Conservation (phyloP, 1,140 invertebrate species). For the Drosophila tsacasi region DNA sequence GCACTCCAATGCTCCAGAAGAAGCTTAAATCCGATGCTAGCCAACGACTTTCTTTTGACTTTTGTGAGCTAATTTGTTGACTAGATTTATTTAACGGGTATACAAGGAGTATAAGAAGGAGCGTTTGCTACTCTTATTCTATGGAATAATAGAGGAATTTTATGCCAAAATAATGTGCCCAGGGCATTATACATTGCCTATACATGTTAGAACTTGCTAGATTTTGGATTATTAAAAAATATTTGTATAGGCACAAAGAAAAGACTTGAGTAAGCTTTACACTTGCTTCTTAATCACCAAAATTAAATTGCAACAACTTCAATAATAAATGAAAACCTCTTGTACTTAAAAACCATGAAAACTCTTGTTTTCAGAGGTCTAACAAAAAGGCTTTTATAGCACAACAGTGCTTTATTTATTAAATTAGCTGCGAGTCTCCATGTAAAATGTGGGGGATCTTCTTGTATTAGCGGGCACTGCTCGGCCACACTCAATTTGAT, state of each 20-base stretch:
- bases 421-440: background rate
- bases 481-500: conserved; percentile 58
- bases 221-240: too few relatives aligned
- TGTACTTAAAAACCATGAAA: background rate
- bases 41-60: conserved; percentile 21
- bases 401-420: background rate
- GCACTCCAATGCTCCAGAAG: conserved; percentile 16
- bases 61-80: background rate
- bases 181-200: background rate
- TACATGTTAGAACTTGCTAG: background rate
- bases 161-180: background rate
- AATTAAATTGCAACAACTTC: too few relatives aligned
- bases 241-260: background rate
- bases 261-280: background rate
- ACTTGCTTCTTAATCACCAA: background rate
- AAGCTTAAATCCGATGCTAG: conserved; percentile 22
- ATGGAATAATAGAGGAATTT: background rate
- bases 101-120: background rate
- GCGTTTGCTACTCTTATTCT: background rate
- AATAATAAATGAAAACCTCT: background rate
- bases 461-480: conserved; percentile 22
- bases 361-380: background rate
- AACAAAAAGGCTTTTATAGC: background rate
- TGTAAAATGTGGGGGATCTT: background rate
- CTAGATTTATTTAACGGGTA: background rate